Evolutionary conservation across 1,140 invertebrate genomes (phyloP), one percentile per base, ranked within the genome.

Genomic region (Drosophila elegans): DNA sequence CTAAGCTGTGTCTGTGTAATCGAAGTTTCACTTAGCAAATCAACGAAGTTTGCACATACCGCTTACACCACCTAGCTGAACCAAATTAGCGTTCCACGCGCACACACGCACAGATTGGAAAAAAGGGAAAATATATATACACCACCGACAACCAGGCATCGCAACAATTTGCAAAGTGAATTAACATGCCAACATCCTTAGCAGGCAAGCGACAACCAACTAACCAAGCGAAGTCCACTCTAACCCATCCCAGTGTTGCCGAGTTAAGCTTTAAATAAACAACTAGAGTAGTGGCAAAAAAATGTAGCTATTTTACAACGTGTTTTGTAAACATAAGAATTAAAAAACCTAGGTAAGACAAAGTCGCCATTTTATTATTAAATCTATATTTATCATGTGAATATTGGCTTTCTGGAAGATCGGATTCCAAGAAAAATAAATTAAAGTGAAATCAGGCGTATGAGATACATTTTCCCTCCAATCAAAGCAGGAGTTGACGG

Each of bases 91-190:
- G 79, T 66, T 63, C 78, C 64, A 49, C 46, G 25, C 46, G 59
- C 67, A 78, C 61, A 21, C 16, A 21, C 16, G 16, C 16, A 29
- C 64, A 13, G 38, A 1, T 3, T 5, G n/a, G 1, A 44, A 66
- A 42, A 49, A 36, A 7, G n/a, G 45, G 45, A 46, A 49, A 21
- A n/a, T 45, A 44, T 59, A 42, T 36, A 51, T 13, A 21, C 4
- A 25, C 21, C 27, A 10, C n/a, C 48, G 29, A 16, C 27, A 52
- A 21, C 29, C 64, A 36, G 64, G 46, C 64, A 66, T 75, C 83
- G 75, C 82, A 86, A 89, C 83, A 89, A 88, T 83, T 88, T 82
- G 83, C 80, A 83, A 88, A 88, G 84, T 88, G 83, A 89, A 88
- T 88, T 89, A 88, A 89, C 80, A 89, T 82, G 78, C 79, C 78